phyloP scores from a whole-genome alignment of 1,140 invertebrate genomes.

The Amphibalanus amphitrite region DNA sequence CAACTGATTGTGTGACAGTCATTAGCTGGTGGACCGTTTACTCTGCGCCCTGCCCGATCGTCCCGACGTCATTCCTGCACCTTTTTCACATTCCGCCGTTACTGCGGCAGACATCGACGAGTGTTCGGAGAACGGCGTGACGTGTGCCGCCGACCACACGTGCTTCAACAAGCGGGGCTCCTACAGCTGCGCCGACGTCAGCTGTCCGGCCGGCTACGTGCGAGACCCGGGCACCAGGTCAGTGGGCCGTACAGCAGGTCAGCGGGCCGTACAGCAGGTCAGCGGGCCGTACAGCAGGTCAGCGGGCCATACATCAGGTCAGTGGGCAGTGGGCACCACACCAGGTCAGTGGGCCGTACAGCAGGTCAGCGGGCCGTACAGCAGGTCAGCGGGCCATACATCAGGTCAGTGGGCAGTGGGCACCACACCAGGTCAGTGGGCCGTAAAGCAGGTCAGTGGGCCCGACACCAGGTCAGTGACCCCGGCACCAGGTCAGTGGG shows the following conservation, averaged over 20 bases:
- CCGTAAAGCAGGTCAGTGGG: no score
- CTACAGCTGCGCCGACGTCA: constrained; percentile 28
- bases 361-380: not conserved
- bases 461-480: no score
- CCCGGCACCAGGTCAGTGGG: not conserved
- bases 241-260: no score
- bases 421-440: no score
- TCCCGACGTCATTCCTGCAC: no score
- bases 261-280: no score
- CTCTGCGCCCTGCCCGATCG: no score
- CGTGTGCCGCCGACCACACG: constrained; percentile 27
- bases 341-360: not conserved
- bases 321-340: not conserved
- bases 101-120: constrained; percentile 30
- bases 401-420: no score
- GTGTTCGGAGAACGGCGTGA: constrained; percentile 25
- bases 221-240: constrained; percentile 28
- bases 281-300: not conserved
- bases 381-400: not conserved
- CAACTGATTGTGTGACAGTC: no score
- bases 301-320: not conserved
- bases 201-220: constrained; percentile 28
- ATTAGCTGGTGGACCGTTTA: no score
- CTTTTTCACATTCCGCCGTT: no score
- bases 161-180: constrained; percentile 32